phyloP scores from a whole-genome alignment of 2,113 vertebrate species.

The Hiodon alosoides region DNA sequence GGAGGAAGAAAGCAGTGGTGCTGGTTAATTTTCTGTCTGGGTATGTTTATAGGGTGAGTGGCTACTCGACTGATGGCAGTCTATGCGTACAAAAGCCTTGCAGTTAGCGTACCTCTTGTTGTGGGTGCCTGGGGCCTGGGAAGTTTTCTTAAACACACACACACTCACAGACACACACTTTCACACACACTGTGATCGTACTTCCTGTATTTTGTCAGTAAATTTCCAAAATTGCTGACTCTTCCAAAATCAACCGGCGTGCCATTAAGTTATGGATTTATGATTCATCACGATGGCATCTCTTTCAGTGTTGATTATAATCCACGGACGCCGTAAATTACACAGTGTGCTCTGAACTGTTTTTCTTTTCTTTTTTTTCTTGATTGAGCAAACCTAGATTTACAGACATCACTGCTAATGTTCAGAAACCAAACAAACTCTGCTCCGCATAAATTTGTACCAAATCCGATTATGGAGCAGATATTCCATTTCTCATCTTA shows the following conservation, averaged over 20 bases:
- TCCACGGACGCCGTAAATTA: slow-evolving; percentile 62
- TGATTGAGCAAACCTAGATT: slow-evolving; percentile 45
- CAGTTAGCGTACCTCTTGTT: too few relatives aligned
- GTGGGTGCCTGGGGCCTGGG: too few relatives aligned
- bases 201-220: background rate
- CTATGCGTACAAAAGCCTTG: too few relatives aligned
- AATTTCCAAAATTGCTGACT: slow-evolving; percentile 41
- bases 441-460: slow-evolving; percentile 27
- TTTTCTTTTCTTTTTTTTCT: slow-evolving; percentile 29
- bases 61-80: too few relatives aligned
- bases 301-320: slow-evolving; percentile 60
- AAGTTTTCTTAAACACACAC: too few relatives aligned
- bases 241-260: slow-evolving; percentile 42
- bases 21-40: too few relatives aligned
- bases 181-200: slow-evolving; percentile 1
- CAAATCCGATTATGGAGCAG: slow-evolving; percentile 37
- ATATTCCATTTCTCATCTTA: slow-evolving; percentile 15
- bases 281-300: slow-evolving; percentile 54
- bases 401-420: slow-evolving; percentile 40
- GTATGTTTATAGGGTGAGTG: too few relatives aligned
- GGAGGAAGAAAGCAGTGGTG: background rate
- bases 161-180: background rate
- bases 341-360: slow-evolving; percentile 41
- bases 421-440: slow-evolving; percentile 28
- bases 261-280: slow-evolving; percentile 53